Conservation (phyloP, 2,888 invertebrate species). For the Dryobotodes eremita region DNA sequence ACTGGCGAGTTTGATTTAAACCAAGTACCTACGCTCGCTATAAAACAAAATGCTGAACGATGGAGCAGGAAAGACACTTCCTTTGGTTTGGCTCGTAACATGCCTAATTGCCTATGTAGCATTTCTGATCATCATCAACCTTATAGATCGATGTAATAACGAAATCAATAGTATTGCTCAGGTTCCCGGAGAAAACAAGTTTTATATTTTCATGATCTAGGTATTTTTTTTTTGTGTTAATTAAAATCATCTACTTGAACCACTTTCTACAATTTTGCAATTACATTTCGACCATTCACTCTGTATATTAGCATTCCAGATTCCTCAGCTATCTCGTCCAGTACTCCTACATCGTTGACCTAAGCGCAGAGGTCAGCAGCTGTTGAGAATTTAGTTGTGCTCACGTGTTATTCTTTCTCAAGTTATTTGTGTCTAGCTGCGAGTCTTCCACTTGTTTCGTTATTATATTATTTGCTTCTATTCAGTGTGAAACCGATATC, state of each 20-base stretch:
- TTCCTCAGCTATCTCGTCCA: constrained; percentile 29
- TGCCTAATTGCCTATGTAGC: background rate
- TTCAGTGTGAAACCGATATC: constrained; percentile 55
- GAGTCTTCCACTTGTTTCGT: constrained; percentile 62
- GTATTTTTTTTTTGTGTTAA: background rate
- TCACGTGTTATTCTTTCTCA: constrained; percentile 84
- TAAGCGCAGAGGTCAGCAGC: constrained; percentile 78
- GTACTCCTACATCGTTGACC: constrained; percentile 22
- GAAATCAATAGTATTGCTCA: background rate
- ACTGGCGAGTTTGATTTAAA: background rate
- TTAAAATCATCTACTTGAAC: background rate
- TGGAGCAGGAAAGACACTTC: background rate
- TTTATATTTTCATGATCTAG: no score
- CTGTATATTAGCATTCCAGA: background rate
- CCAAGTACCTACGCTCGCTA: background rate
- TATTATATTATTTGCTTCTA: constrained; percentile 62
- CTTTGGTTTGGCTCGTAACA: background rate
- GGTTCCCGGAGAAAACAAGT: background rate
- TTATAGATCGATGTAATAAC: background rate
- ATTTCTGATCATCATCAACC: background rate
- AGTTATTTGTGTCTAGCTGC: constrained; percentile 80
- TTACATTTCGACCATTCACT: background rate
- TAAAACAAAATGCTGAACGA: background rate
- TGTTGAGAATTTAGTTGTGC: constrained; percentile 84
- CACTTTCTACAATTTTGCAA: background rate